Evolutionary conservation across 2,797 vertebrate genomes (phyloP).

Genomic region (Danio aesculapii): DNA sequence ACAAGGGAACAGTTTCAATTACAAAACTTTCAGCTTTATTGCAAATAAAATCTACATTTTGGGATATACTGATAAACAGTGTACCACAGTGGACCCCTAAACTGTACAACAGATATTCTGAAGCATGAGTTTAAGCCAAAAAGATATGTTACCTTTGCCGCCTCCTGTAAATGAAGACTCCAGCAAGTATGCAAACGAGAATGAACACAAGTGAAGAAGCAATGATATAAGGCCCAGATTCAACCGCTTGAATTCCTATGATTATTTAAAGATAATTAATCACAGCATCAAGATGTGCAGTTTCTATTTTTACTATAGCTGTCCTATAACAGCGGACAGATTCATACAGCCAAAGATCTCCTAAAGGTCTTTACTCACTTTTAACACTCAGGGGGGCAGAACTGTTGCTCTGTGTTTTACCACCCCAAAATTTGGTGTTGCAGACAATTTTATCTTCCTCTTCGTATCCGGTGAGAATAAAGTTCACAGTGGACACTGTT

Average conservation of each 20-base stretch:
- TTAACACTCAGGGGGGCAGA: constrained; percentile 59
- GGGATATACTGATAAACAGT: too few relatives aligned
- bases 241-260: background rate
- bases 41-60: too few relatives aligned
- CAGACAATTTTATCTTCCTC: constrained; percentile 61
- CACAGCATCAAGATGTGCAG: background rate
- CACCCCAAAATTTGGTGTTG: constrained; percentile 63
- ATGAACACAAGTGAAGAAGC: constrained; percentile 26
- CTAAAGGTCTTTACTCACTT: constrained; percentile 53
- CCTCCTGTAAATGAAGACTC: constrained; percentile 33
- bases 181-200: constrained; percentile 22
- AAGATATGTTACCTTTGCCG: background rate
- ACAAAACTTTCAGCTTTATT: too few relatives aligned
- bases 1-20: too few relatives aligned
- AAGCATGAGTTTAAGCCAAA: background rate
- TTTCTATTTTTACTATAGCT: background rate
- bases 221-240: constrained; percentile 11
- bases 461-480: constrained; percentile 64
- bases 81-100: background rate
- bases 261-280: background rate
- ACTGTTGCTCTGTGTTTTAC: constrained; percentile 56
- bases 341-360: background rate
- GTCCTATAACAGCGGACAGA: too few relatives aligned
- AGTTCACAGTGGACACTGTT: constrained; percentile 66
- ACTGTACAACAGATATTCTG: background rate